Evolutionary conservation across 2,113 vertebrate genomes (phyloP), one percentile per base, ranked within the genome.

Genomic region (Piliocolobus tephrosceles): DNA sequence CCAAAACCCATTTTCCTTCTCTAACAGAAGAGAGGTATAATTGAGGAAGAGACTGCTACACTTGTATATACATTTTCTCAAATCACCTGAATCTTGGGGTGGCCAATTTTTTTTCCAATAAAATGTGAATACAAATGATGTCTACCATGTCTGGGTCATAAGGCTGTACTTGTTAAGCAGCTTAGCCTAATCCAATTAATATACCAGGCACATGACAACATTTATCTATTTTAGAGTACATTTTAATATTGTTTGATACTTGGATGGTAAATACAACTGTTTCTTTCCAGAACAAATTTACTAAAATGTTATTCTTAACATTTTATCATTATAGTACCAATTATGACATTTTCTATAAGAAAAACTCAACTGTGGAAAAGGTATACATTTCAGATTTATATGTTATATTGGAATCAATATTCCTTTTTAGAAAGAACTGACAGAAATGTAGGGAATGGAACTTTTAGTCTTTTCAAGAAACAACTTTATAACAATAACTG

Each of bases 391-490:
- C 50, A 96, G 91, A 90, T 45, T 68, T 47, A 13, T 38, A 70
- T 76, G 27, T 88, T 82, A 91, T 43, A 72, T 45, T 70, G 32
- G 25, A 92, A 94, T 76, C 2, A 68, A 95, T 61, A 89, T 78
- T 50, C 18, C 17, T 81, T 61, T 96, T 94, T 78, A 73, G 17
- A 96, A 95, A 52, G 3, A 79, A 40, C 76, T 88, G 75, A 85
- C 55, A 90, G 38, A 16, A 6, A 64, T 50, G 6, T 43, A 66
- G 8, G 83, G 5, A 91, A 73, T 30, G 2, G 8, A 78, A 94
- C 38, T 79, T 92, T 92, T 81, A 88, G 52, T 87, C 30, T 1
- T 88, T 95, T 92, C 81, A 94, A 43, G 72, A 95, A 92, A 82
- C 8, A 78, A 58, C 17, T 91, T 70, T 55, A 43, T 40, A 92